Base-by-base conservation (phyloP, 2,797 vertebrate genomes). In the Aphelocoma californica region DNA sequence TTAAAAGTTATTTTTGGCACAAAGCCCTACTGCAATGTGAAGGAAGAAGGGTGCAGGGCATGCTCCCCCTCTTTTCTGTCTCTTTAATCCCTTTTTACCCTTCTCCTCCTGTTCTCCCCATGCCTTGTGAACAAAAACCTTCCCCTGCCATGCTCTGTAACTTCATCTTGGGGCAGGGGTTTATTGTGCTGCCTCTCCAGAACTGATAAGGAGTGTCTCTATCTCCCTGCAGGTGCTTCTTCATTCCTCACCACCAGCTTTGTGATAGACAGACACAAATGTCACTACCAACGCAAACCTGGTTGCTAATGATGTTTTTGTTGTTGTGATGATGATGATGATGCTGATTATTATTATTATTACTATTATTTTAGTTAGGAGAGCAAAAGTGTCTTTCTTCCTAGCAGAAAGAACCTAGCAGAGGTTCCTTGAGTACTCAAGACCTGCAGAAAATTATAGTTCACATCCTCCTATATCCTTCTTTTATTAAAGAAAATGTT, bases 121-220 rank as follows among this genome's bases (percentile, higher is more conserved):
- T 4, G 12, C 25, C 32, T 66, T 7, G 10, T 10, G 54, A 16
- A 29, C 1, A 19, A 29, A 74, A 65, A 18, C 19, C 64, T 36
- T 21, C 36, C 17, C 34, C 48, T 14, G 19, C 9, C 3, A 1
- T 0, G 15, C 58, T 13, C 53, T 24, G 4, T 3, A 13, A 5
- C 26, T 40, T 44, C 29, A 3, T 34, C 29, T 3, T 18, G 3
- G 2, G 36, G 2, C 14, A 14, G 14, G 53, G 14, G 2, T 14
- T 29, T 44, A 13, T 18, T 9, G 32, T 9, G 38, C 60, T 53
- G 42, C 40, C 44, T 28, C 7, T 26, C 40, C 69, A 70, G 65
- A 23, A 38, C 8, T 0, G 25, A 7, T 2, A 8, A 32, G 9
- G 26, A 9, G n/a, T 1, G 3, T 20, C 3, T 32, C 42, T 45